Base-by-base conservation (phyloP, 2,888 invertebrate genomes). In the Mechanitis mazaeus region DNA sequence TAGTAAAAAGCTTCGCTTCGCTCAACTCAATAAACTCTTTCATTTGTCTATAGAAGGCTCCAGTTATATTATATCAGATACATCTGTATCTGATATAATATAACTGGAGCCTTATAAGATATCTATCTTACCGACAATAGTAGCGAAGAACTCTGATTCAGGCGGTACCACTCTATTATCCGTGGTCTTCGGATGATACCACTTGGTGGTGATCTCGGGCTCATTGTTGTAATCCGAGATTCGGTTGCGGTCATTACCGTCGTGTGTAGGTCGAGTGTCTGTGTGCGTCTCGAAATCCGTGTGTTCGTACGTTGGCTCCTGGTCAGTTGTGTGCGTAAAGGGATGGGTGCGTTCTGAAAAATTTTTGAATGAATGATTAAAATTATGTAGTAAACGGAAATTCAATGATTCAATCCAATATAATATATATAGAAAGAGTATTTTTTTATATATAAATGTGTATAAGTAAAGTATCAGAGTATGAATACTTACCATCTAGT, bases 121-220 rank as follows among this genome's bases (percentile, higher is more conserved):
- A n/a, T n/a, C n/a, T n/a, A n/a, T 74, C 88, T 84, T 61, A 89
- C 89, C 89, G 71, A 90, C 87, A 69, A 90, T 84, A 69, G 89
- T 89, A 45, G 89, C 89, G 64, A 86, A 88, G 74, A 89, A 89
- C 66, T 90, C 89, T 0, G 89, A 89, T 62, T 89, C 89, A 0
- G 88, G 89, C 1, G 87, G 88, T 2, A 87, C 87, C 2, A 89
- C 88, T 60, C 88, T 79, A 61, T 85, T 88, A 61, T 89, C 89
- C 0, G 89, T 88, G 0, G 87, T 81, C 71, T 89, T 90, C 11
- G 89, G 89, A 60, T 87, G 84, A 63, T 88, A 87, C 87, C 88
- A 88, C 64, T 88, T 89, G 0, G 89, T 89, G 0, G 89, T 89
- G 2, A 85, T 84, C 63, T 54, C 38, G 2, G 50, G 50, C 50